A percentile compares a stretch with the other conserved stretches of the same genome.
phyloP scores from a whole-genome alignment of 1,140 invertebrate genomes.

The Antheraea mylitta region DNA sequence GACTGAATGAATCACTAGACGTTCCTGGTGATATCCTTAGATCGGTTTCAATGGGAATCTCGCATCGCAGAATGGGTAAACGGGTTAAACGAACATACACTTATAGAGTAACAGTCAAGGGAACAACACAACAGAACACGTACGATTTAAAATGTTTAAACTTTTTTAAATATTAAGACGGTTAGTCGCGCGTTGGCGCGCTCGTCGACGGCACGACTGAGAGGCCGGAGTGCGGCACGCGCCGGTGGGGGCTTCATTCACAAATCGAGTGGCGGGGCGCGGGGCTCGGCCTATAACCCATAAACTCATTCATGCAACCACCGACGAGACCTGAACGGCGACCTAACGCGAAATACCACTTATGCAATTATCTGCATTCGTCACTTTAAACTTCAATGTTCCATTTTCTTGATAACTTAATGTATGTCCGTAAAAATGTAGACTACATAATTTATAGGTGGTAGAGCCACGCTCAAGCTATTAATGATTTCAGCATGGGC shows the following conservation, averaged over 20 bases:
- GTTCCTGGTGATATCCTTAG: conserved; percentile 41
- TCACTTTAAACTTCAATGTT: not conserved
- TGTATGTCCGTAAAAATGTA: no score
- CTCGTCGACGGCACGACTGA: conserved; percentile 64
- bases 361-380: not conserved
- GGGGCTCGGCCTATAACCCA: conserved; percentile 27
- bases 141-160: conserved; percentile 59
- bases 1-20: conserved; percentile 29
- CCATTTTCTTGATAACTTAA: no score
- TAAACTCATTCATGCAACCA: conserved; percentile 61
- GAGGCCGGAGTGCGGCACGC: conserved; percentile 56
- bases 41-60: conserved; percentile 28
- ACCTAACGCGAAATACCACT: conserved; percentile 24
- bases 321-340: conserved; percentile 51
- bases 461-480: no score
- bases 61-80: conserved; percentile 12
- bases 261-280: conserved; percentile 60
- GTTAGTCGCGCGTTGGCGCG: conserved; percentile 61
- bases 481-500: no score
- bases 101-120: conserved; percentile 18
- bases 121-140: conserved; percentile 34
- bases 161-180: conserved; percentile 48
- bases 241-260: conserved; percentile 73
- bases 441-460: no score
- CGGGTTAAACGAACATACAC: not conserved